A percentile compares a stretch with the other conserved stretches of the same genome.
These are phyloP conservation scores for Camponotus vicinus DNA, from an alignment of 1,140 invertebrate species.

Conservation along the genomic window DNA sequence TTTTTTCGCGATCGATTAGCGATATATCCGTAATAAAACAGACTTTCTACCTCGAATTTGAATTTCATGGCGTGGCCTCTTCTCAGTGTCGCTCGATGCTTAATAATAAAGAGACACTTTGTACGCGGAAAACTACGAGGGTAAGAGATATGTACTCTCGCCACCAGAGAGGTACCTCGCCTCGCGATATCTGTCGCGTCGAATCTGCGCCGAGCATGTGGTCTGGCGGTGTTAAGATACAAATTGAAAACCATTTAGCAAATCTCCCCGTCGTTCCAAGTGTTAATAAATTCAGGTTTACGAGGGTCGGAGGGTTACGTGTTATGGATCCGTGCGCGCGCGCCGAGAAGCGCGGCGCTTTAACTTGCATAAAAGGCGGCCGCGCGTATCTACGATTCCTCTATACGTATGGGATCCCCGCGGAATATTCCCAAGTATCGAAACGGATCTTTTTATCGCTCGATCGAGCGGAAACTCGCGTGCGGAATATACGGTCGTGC, in stretches of 20 bases:
- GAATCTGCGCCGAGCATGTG: conserved; percentile 78
- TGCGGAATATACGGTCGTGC: conserved; percentile 38
- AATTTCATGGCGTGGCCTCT: conserved; percentile 48
- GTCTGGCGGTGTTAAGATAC: conserved; percentile 81
- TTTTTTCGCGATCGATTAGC: conserved; percentile 39
- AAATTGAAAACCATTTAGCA: conserved; percentile 87
- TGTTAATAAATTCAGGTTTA: conserved; percentile 87
- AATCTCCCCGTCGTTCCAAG: conserved; percentile 83
- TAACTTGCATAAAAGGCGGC: conserved; percentile 66
- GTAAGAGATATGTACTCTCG: conserved; percentile 60
- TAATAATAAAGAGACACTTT: conserved; percentile 65
- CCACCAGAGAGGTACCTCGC: neutral
- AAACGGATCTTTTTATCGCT: conserved; percentile 71
- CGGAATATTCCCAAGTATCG: conserved; percentile 68
- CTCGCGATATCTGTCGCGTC: conserved; percentile 56
- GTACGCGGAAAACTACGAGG: neutral
- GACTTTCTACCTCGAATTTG: conserved; percentile 43
- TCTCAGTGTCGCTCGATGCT: neutral
- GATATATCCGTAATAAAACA: conserved; percentile 56
- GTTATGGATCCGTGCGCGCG: conserved; percentile 72
- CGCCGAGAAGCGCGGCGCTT: conserved; percentile 36
- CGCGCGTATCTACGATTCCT: conserved; percentile 31
- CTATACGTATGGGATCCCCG: conserved; percentile 34
- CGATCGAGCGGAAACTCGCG: conserved; percentile 61
- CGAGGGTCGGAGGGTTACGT: conserved; percentile 78